phyloP scores from a whole-genome alignment of 2,113 vertebrate species.

The Typhlomys cinereus region DNA sequence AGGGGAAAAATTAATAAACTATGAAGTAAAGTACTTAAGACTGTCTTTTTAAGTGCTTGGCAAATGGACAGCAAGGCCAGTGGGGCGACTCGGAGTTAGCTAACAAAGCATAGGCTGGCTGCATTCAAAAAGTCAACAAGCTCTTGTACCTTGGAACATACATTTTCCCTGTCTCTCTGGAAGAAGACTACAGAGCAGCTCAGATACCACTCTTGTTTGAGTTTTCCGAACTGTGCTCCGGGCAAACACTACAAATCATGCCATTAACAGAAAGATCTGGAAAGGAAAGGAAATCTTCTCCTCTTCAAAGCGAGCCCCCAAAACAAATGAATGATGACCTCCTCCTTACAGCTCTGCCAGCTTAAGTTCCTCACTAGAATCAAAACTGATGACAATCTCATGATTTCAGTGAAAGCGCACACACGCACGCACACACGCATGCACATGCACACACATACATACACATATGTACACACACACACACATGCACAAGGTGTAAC shows the following conservation, averaged over 20 bases:
- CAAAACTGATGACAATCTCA: background rate
- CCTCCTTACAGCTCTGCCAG: background rate
- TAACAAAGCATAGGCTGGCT: slow-evolving; percentile 44
- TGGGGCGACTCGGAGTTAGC: background rate
- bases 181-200: slow-evolving; percentile 56
- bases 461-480: background rate
- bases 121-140: slow-evolving; percentile 74
- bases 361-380: background rate
- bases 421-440: background rate
- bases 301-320: background rate
- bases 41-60: slow-evolving; percentile 57
- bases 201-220: slow-evolving; percentile 51
- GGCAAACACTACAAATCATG: slow-evolving; percentile 53
- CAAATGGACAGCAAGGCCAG: slow-evolving; percentile 49
- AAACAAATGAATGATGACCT: slow-evolving; percentile 4
- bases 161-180: slow-evolving; percentile 37
- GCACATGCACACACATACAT: background rate
- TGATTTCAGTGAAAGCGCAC: background rate
- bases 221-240: slow-evolving; percentile 28
- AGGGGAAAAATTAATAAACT: slow-evolving; percentile 69
- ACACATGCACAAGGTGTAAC: background rate
- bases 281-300: background rate
- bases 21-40: slow-evolving; percentile 69
- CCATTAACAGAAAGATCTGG: slow-evolving; percentile 35
- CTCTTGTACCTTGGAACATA: slow-evolving; percentile 68